A percentile compares a stretch with the other conserved stretches of the same genome.
Evolutionary conservation across 1,140 invertebrate genomes (phyloP).

Genomic region (Physella acuta): DNA sequence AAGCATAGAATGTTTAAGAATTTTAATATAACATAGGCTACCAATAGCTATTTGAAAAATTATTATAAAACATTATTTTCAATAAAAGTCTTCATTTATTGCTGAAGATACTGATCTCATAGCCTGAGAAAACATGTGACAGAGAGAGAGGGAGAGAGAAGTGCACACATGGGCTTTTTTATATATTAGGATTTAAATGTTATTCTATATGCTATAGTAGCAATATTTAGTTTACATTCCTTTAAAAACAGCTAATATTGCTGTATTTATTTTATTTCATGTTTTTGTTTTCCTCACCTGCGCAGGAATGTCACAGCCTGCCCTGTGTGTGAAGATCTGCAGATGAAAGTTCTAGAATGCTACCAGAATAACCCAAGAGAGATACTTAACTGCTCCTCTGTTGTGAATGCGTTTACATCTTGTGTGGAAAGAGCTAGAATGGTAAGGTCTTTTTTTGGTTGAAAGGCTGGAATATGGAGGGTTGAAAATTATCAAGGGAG

Average conservation of each 20-base stretch:
- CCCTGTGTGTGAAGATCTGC: constrained; percentile 50
- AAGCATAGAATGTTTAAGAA: too few species aligned
- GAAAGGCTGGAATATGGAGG: too few species aligned
- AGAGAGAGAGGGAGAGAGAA: too few species aligned
- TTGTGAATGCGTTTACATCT: constrained; percentile 49
- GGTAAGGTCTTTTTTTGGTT: too few species aligned
- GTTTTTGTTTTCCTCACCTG: constrained; percentile 6
- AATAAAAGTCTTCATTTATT: too few species aligned
- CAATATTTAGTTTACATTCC: background rate
- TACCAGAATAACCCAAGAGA: constrained; percentile 47
- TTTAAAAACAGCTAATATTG: constrained; percentile 21
- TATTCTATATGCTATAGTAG: background rate
- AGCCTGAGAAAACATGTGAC: too few species aligned
- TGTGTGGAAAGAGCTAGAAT: constrained; percentile 52
- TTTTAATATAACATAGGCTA: too few species aligned
- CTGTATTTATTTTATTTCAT: constrained; percentile 4
- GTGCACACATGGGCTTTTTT: too few species aligned
- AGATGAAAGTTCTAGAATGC: constrained; percentile 49
- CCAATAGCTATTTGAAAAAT: too few species aligned
- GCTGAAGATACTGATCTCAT: too few species aligned
- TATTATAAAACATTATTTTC: too few species aligned
- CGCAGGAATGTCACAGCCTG: constrained; percentile 44
- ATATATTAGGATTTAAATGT: background rate
- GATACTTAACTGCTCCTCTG: constrained; percentile 48
- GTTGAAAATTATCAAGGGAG: too few species aligned